Percentiles rank a stretch among this genome's conserved stretches.
phyloP scores from a whole-genome alignment of 2,888 invertebrate genomes.

The Catocala sponsa region DNA sequence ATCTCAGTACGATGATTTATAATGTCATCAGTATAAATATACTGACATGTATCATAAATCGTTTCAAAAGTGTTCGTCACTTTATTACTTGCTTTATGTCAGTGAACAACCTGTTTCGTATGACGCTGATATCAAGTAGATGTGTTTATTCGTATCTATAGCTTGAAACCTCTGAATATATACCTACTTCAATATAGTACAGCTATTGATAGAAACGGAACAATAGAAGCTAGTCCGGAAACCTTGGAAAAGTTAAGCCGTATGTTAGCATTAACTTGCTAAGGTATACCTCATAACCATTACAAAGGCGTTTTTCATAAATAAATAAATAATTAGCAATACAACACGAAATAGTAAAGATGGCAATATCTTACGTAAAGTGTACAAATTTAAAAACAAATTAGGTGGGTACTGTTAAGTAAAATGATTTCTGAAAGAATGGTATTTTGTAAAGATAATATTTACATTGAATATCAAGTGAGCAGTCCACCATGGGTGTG shows the following conservation, averaged over 20 bases:
- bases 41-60: constrained; percentile 28
- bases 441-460: constrained; percentile 43
- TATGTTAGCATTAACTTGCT: constrained; percentile 34
- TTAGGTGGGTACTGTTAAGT: too few species aligned
- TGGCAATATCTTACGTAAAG: neutral
- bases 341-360: neutral
- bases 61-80: constrained; percentile 22
- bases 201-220: constrained; percentile 25
- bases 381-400: too few species aligned
- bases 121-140: constrained; percentile 11
- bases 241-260: constrained; percentile 36
- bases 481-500: constrained; percentile 77
- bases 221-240: constrained; percentile 24
- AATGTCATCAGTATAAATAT: constrained; percentile 47
- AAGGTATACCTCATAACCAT: constrained; percentile 24
- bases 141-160: neutral
- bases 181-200: neutral
- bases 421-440: neutral
- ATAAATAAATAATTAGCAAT: constrained; percentile 15
- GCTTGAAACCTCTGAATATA: constrained; percentile 14
- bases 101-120: constrained; percentile 30
- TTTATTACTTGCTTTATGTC: constrained; percentile 26
- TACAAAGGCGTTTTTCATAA: constrained; percentile 16
- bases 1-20: constrained; percentile 37
- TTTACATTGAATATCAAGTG: constrained; percentile 85